Evolutionary conservation across 2,888 invertebrate genomes (phyloP), one percentile per base, ranked within the genome.

Genomic region (Ptilodon capucinus): DNA sequence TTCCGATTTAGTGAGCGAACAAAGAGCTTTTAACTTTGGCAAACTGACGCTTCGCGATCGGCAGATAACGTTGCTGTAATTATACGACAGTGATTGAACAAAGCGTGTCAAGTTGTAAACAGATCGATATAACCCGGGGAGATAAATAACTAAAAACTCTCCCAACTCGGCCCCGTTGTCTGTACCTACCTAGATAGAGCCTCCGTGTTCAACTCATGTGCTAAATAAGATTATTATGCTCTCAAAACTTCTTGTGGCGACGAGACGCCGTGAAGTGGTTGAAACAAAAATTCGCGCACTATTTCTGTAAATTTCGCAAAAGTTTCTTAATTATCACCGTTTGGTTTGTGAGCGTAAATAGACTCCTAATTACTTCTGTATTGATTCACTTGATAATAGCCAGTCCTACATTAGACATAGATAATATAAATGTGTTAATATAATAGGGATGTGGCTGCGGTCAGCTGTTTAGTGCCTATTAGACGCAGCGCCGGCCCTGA

Each of bases 41-140:
- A 39, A 47, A 38, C 42, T 42, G 35, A 21, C 36, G 51, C 23
- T 53, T 35, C 48, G 21, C 39, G 36, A 49, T 49, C 40, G 44
- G 32, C 39, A 40, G 51, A 50, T 50, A 48, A 47, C 49, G 40
- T 44, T 14, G 7, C 17, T 34, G 51, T 60, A 52, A 53, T 52
- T 54, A 52, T 42, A 17, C 34, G 44, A 48, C 54, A 49, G 38
- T 49, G 64, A 57, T 54, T 52, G 52, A 55, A 46, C 48, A 35
- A 46, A 63, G 44, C 36, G 34, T 48, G 46, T 64, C 46, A 48
- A 53, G 42, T 40, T 54, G 60, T 60, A 49, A 58, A 58, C 51
- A 53, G 46, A 52, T 54, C 55, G 46, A 50, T 48, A 49, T 39
- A 18, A 38, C 46, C 32, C 17, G 43, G n/a, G n/a, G n/a, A n/a